Evolutionary conservation across 2,113 vertebrate species (phyloP).

Genomic region (Seriola quinqueradiata): DNA sequence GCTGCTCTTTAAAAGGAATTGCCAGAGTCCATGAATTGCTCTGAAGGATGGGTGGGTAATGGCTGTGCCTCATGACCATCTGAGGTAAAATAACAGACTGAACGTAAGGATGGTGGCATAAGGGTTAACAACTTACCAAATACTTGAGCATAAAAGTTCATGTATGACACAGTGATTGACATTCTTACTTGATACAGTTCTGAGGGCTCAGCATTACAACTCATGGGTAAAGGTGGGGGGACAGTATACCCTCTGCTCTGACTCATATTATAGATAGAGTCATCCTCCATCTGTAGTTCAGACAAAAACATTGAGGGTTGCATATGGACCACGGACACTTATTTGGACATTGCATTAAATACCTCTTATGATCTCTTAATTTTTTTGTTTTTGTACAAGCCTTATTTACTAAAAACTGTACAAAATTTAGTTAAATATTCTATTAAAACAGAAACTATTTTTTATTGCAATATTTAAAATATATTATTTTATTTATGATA

Average conservation of each 20-base stretch:
- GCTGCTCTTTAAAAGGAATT: constrained; percentile 90
- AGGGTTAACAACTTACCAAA: not conserved
- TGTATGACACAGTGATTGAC: not conserved
- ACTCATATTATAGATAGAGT: constrained; percentile 82
- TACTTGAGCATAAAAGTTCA: constrained; percentile 1
- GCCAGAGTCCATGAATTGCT: constrained; percentile 82
- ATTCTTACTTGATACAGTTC: constrained; percentile 84
- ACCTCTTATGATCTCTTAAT: not conserved
- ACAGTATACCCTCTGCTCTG: constrained; percentile 47
- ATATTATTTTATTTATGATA: not conserved
- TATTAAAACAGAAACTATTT: not conserved
- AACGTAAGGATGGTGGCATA: not conserved
- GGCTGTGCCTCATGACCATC: constrained; percentile 78
- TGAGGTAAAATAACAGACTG: constrained; percentile 63
- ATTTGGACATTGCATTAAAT: not conserved
- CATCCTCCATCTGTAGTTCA: constrained; percentile 55
- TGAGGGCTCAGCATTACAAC: constrained; percentile 71
- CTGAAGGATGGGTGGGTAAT: constrained; percentile 90
- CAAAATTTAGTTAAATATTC: not conserved
- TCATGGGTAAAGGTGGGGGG: constrained; percentile 66
- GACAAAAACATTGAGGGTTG: constrained; percentile 37
- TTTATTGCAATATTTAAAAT: not conserved
- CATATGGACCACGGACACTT: not conserved
- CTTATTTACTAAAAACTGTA: not conserved
- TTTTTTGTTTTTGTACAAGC: not conserved